Evolutionary conservation across 2,113 vertebrate species (phyloP), one percentile per base, ranked within the genome.

Genomic region (Gadus macrocephalus): DNA sequence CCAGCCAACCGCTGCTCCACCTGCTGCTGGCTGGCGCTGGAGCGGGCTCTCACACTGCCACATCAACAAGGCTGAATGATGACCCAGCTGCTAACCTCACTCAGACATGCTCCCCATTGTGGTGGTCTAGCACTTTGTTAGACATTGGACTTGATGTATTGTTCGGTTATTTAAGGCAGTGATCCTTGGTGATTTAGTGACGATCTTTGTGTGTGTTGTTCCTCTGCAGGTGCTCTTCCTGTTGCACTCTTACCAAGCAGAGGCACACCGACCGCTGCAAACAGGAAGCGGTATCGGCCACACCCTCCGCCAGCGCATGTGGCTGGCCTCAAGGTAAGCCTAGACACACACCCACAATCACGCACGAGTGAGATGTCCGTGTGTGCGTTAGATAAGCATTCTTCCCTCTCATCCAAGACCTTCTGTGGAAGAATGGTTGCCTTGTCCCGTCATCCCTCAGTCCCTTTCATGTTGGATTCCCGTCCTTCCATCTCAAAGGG

Each of bases 261-360:
- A 95, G 82, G 92, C 92, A 62, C 93, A 93, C 83, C 91, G 90
- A 49, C 71, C 86, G 75, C 88, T 85, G 87, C 86, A 85, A 69
- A 84, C 91, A 79, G 90, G 90, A 81, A 89, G 86, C 81, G 89
- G 91, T 80, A 87, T 96, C 80, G 83, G 87, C 67, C 60, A 76
- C 58, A 91, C 89, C 72, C 77, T 95, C 79, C 68, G 75, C 87
- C 91, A 88, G 84, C 92, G 92, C 82, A 75, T 97, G 77, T 99
- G 97, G 97, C 89, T 99, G 72, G 94, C 95, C 73, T 91, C 92
- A 84, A 93, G 95, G 96, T 98, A 94, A 81, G 68, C 66, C 72
- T 73, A 83, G 31, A 70, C 56, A 61, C 38, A 74, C 66, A 77
- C 72, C 65, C 69, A 71, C 67, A 71, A 56, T 58, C 20, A 35